Conservation (phyloP, 2,888 invertebrate genomes). For the Balanococcus diminutus region DNA sequence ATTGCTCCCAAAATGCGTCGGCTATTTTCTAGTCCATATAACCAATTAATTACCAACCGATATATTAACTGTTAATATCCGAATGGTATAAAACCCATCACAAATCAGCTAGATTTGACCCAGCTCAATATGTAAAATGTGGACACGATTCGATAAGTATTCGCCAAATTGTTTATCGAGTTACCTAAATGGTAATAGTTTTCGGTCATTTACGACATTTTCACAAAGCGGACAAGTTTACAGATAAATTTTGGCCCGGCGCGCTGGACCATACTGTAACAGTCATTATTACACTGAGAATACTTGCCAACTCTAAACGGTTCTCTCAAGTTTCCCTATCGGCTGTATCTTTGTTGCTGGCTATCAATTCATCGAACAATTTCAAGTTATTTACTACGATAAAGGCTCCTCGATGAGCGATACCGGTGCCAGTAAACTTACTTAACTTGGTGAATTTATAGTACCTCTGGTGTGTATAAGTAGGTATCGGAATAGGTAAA, state of each 20-base stretch:
- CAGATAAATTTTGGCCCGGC: not conserved
- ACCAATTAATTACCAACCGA: not conserved
- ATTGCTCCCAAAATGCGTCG: slow-evolving; percentile 13
- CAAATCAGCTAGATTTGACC: not conserved
- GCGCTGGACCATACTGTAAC: not conserved
- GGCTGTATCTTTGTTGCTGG: not conserved
- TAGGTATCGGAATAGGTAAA: not conserved
- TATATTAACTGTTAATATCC: slow-evolving; percentile 11
- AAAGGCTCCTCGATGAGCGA: slow-evolving; percentile 25
- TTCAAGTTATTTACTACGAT: not conserved
- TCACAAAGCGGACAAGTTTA: not conserved
- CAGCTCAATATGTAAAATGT: not conserved
- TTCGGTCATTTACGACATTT: not conserved
- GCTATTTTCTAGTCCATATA: not conserved
- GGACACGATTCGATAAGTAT: not conserved
- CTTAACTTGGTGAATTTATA: not conserved
- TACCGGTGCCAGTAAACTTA: not conserved
- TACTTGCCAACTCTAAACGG: not conserved
- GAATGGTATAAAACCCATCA: not conserved
- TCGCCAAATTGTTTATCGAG: not conserved
- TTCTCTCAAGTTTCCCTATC: not conserved
- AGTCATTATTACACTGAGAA: slow-evolving; percentile 31
- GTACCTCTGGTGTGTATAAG: no score
- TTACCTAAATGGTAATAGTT: not conserved
- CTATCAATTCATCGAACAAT: not conserved